These are phyloP conservation scores for Semnopithecus entellus DNA, from an alignment of 2,113 vertebrate species.

Conservation along the genomic window DNA sequence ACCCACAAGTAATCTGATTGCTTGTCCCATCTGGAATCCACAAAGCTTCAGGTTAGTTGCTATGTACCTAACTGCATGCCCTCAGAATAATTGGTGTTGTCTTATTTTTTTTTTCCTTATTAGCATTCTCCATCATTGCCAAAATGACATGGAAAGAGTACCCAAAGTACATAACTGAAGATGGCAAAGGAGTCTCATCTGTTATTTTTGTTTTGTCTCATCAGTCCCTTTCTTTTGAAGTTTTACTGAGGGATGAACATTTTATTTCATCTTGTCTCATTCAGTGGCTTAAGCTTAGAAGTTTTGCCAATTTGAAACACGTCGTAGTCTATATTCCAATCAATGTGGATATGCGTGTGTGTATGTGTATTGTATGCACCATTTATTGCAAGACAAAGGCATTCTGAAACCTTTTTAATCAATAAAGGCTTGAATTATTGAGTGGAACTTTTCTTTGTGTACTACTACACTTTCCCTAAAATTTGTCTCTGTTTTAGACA, in stretches of 20 bases:
- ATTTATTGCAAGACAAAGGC: not conserved
- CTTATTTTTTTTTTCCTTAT: conserved; percentile 43
- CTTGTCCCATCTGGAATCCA: conserved; percentile 72
- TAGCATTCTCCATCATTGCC: conserved; percentile 30
- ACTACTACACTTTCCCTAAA: not conserved
- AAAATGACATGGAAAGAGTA: conserved; percentile 43
- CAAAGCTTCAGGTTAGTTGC: conserved; percentile 65
- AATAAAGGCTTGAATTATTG: not conserved
- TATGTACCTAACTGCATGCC: conserved; percentile 10
- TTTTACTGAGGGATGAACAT: not conserved
- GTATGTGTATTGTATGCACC: not conserved
- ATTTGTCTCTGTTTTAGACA: not conserved
- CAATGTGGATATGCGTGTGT: not conserved
- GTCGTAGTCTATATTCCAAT: not conserved
- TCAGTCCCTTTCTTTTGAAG: not conserved
- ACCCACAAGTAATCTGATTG: conserved; percentile 73
- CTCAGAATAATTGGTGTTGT: conserved; percentile 47
- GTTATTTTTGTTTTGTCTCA: conserved; percentile 28
- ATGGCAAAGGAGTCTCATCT: not conserved
- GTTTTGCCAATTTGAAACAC: not conserved
- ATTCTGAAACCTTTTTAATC: not conserved
- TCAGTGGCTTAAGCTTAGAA: not conserved
- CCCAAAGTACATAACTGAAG: not conserved
- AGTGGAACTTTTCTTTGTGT: not conserved
- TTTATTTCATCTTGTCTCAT: not conserved